Evolutionary conservation across 1,140 invertebrate species (phyloP), one percentile per base, ranked within the genome.

Genomic region (Macrotrachela quadricornifera): DNA sequence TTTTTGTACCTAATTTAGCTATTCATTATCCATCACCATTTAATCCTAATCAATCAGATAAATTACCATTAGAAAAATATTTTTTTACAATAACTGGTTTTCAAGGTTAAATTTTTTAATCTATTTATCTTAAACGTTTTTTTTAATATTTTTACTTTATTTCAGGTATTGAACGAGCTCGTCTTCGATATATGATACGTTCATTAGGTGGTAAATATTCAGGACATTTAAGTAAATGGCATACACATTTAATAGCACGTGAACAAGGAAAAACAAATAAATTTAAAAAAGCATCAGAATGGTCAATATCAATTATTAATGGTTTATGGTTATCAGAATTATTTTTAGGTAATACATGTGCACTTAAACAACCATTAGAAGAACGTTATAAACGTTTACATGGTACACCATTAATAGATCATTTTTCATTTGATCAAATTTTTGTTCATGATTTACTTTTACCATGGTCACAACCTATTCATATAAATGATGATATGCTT

Each of bases 301-400:
- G 85, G 83, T 66, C 68, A 21, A 72, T 74, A 39, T 80, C 82
- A 14, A 78, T 86, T 3, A 86, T 95, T 0, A 94, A 88, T 68
- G 79, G 82, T 10, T 79, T 83, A 56, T 95, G 90, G 88, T 69
- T 96, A 44, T 85, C 82, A 51, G 88, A 95, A 67, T 75, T 95
- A 41, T 73, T 92, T 57, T 79, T 92, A 55, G 90, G 88, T 1
- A 82, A 88, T 58, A 78, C 80, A 64, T 80, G 75, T 58, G 81
- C 80, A 6, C 69, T 88, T 1, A 78, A 82, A 62, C 57, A 69
- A 15, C 66, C 82, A 79, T 71, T 79, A 76, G 59, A 80, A 77
- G 62, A 77, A 77, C 85, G 85, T 61, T 92, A 90, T 65, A 83
- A 88, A 60, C 81, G 85, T 57, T 87, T 83, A 62, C 80, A 77